Evolutionary conservation across 2,888 invertebrate species (phyloP).

Genomic region (Cataglyphis livida): DNA sequence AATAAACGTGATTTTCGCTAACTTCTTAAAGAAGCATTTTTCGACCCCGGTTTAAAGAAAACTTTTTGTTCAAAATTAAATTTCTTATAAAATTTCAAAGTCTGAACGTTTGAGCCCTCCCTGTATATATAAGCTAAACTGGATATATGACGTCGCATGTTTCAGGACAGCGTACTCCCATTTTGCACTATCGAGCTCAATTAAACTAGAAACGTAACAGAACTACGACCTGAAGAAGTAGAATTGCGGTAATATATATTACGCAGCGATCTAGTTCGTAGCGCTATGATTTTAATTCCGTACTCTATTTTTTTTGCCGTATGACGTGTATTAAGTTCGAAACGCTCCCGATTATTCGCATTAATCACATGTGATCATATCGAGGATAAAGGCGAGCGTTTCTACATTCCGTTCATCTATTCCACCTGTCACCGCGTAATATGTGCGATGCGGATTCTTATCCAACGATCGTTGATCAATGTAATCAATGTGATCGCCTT

Average conservation of each 20-base stretch:
- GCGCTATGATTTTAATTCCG: neutral
- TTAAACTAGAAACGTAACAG: neutral
- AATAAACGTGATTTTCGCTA: too few relatives aligned
- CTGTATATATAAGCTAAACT: neutral
- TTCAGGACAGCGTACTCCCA: neutral
- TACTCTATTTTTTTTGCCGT: neutral
- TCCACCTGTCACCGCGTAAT: conserved; percentile 7
- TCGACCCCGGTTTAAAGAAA: too few relatives aligned
- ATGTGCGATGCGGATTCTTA: conserved; percentile 4
- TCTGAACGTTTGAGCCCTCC: too few relatives aligned
- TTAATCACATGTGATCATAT: conserved; percentile 17
- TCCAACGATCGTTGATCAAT: conserved; percentile 4
- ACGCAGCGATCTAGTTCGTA: neutral
- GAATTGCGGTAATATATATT: neutral
- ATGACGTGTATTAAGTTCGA: conserved; percentile 9
- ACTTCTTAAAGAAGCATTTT: too few relatives aligned
- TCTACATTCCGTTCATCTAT: neutral
- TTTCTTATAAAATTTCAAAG: too few relatives aligned
- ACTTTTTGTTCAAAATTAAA: too few relatives aligned
- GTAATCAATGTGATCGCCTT: conserved; percentile 14
- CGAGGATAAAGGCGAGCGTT: conserved; percentile 14
- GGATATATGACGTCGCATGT: neutral
- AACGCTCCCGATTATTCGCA: conserved; percentile 13
- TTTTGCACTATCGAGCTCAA: neutral
- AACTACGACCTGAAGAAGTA: neutral